Evolutionary conservation across 2,888 invertebrate species (phyloP).

Genomic region (Plagiodera versicolora): DNA sequence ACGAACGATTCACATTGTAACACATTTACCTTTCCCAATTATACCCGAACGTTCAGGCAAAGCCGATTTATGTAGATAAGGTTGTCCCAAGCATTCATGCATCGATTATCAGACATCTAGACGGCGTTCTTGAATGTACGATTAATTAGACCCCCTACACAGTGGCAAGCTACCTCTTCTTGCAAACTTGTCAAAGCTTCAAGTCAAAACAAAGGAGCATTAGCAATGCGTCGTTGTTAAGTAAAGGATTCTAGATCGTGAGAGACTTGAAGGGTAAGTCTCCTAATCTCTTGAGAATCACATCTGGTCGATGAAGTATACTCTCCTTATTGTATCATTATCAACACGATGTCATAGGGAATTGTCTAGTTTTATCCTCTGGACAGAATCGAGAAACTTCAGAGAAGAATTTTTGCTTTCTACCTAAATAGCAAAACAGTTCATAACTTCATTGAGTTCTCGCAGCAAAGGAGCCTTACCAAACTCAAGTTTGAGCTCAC

Average conservation of each 20-base stretch:
- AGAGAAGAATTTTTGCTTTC: too few relatives aligned
- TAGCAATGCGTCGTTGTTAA: background rate
- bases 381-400: too few relatives aligned
- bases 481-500: too few relatives aligned
- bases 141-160: background rate
- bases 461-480: too few relatives aligned
- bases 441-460: too few relatives aligned
- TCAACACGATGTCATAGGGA: too few relatives aligned
- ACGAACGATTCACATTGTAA: background rate
- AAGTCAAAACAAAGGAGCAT: background rate
- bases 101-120: background rate
- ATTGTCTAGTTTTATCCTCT: too few relatives aligned
- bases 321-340: too few relatives aligned
- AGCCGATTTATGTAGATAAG: background rate
- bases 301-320: too few relatives aligned
- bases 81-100: background rate
- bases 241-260: background rate
- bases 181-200: background rate
- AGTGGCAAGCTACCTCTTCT: background rate
- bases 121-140: background rate
- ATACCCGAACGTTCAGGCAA: background rate
- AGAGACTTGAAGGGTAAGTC: background rate
- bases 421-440: too few relatives aligned
- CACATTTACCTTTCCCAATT: background rate
- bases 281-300: too few relatives aligned